Base-by-base conservation (phyloP, 2,888 invertebrate species). In the Cheilosia urbana region DNA sequence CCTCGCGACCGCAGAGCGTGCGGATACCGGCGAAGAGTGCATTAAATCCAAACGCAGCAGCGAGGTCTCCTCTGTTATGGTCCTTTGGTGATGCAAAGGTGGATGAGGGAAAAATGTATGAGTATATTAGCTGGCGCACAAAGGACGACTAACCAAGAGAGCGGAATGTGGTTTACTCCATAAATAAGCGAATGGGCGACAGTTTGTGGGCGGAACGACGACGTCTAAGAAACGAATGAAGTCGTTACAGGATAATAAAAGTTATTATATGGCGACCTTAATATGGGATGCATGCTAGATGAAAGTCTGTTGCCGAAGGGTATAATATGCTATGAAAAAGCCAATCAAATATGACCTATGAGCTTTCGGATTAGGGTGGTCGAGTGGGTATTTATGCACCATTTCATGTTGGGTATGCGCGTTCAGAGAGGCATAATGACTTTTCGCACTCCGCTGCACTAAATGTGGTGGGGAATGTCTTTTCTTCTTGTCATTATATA, bases 101-200 rank as follows among this genome's bases (percentile, higher is more conserved):
- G 45, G 78, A 72, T 69, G 68, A 60, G 55, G 71, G 62, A 49
- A 66, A 68, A 68, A 83, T 79, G 68, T 72, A 83, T 83, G 83
- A 73, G 79, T 72, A 57, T 55, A 78, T 78, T 83, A 83, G 66
- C 68, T 68, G 6, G 47, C 49, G 47, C 55, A 72, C 73, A 79
- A 75, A 84, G 84, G 65, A 71, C 57, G 37, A 47, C 58, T 19
- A 58, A 58, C 51, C 34, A 42, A 57, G 47, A 60, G 58, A 42
- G 49, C 49, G 65, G 66, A 58, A 58, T 58, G 58, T 51, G 15
- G 51, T 42, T 49, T 42, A 27, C 51, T 37, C 49, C 66, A 76
- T 65, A 75, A 65, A 66, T 58, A 57, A 24, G 21, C 30, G 42
- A 76, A 51, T 24, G 51, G 40, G 27, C 5, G 58, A 49, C 51